phyloP scores from a whole-genome alignment of 2,888 invertebrate species.

The Parelbella ahira region DNA sequence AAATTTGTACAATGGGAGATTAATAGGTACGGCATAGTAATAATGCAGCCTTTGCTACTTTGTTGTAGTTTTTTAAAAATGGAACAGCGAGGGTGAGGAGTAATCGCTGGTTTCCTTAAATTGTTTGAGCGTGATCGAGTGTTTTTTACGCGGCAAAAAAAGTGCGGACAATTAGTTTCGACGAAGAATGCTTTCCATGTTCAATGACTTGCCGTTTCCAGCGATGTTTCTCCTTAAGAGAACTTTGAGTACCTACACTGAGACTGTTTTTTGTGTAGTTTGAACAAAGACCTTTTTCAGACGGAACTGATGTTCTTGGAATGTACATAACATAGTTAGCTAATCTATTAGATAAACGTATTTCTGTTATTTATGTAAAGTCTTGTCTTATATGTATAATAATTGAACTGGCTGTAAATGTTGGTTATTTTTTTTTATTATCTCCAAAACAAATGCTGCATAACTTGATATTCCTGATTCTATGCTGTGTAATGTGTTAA shows the following conservation, averaged over 20 bases:
- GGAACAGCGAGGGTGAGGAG: constrained; percentile 9
- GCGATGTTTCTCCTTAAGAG: neutral
- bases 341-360: too few relatives aligned
- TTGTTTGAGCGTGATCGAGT: constrained; percentile 20
- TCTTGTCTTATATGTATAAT: too few relatives aligned
- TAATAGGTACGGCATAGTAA: constrained; percentile 10
- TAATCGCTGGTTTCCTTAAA: constrained; percentile 16
- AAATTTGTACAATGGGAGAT: constrained; percentile 12
- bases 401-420: too few relatives aligned
- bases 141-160: constrained; percentile 15
- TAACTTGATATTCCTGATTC: too few relatives aligned
- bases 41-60: constrained; percentile 1
- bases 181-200: constrained; percentile 11
- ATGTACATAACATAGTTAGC: too few relatives aligned
- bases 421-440: too few relatives aligned
- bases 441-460: too few relatives aligned
- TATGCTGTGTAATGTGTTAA: too few relatives aligned
- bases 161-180: constrained; percentile 6
- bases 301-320: too few relatives aligned
- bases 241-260: neutral
- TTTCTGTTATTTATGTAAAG: too few relatives aligned
- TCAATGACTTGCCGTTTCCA: constrained; percentile 10
- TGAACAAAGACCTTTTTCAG: too few relatives aligned
- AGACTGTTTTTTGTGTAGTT: too few relatives aligned
- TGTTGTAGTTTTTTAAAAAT: constrained; percentile 6